phyloP scores from a whole-genome alignment of 1,140 invertebrate genomes.

The Drosophila nigrodunni region DNA sequence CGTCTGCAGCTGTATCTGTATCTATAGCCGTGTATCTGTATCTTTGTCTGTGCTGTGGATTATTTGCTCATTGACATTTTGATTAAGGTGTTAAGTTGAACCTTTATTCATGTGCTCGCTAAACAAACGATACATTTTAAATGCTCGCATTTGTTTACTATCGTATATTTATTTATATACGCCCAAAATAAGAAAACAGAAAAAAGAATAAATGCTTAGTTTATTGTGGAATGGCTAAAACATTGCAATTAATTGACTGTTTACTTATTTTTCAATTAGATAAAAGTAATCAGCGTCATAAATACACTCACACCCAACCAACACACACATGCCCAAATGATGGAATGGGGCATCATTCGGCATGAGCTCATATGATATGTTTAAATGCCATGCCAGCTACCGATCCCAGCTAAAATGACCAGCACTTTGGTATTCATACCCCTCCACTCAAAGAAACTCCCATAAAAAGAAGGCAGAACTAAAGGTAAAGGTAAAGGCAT shows the following conservation, averaged over 20 bases:
- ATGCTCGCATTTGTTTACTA: conserved; percentile 60
- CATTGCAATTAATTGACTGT: conserved; percentile 61
- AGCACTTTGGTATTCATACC: conserved; percentile 34
- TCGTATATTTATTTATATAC: conserved; percentile 42
- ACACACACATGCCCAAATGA: conserved; percentile 13
- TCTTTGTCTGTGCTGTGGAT: conserved; percentile 16
- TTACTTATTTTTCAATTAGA: conserved; percentile 80
- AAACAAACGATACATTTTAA: conserved; percentile 18
- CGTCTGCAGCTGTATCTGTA: conserved; percentile 27
- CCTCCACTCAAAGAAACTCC: conserved; percentile 12
- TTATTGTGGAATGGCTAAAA: background rate
- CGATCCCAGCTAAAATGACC: conserved; percentile 29
- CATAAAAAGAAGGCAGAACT: conserved; percentile 24
- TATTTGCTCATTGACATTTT: conserved; percentile 82
- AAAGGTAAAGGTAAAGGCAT: conserved; percentile 48
- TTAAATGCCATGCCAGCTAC: conserved; percentile 19
- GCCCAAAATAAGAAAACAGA: background rate
- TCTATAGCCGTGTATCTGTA: no score
- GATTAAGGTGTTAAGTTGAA: conserved; percentile 71
- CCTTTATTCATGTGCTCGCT: conserved; percentile 42
- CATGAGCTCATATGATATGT: conserved; percentile 44
- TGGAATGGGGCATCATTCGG: background rate
- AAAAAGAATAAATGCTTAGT: conserved; percentile 17
- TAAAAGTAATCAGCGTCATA: conserved; percentile 72
- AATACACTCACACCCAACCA: conserved; percentile 55